Evolutionary conservation across 2,888 invertebrate species (phyloP).

Genomic region (Pheosia gnoma): DNA sequence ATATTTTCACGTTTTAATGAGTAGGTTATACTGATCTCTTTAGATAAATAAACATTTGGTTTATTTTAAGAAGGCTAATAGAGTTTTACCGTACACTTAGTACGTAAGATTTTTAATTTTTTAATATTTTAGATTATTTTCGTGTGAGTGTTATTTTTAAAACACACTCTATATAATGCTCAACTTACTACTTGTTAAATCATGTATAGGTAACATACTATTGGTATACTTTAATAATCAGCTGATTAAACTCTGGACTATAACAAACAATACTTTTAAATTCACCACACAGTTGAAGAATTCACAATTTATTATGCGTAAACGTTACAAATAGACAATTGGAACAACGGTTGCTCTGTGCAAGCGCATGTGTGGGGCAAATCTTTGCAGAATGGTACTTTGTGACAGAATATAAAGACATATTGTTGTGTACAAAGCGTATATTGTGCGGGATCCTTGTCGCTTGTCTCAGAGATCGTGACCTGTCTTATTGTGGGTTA

Average conservation of each 20-base stretch:
- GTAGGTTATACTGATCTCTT: no score
- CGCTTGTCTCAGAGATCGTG: constrained; percentile 64
- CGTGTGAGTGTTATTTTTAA: no score
- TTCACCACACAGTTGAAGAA: constrained; percentile 46
- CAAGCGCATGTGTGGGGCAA: constrained; percentile 60
- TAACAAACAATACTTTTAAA: constrained; percentile 14
- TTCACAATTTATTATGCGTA: constrained; percentile 49
- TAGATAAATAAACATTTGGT: no score
- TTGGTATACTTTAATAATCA: no score
- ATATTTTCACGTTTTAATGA: no score
- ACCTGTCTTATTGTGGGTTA: constrained; percentile 48
- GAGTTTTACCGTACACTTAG: no score
- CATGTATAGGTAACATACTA: constrained; percentile 17
- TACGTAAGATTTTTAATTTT: no score
- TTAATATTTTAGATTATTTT: no score
- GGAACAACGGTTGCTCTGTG: constrained; percentile 47
- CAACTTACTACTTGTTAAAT: not conserved
- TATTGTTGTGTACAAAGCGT: constrained; percentile 68
- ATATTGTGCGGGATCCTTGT: constrained; percentile 70
- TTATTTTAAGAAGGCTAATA: no score
- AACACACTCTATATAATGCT: no score
- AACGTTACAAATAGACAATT: constrained; percentile 61
- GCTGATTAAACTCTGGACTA: constrained; percentile 21
- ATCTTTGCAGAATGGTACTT: constrained; percentile 74
- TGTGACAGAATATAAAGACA: constrained; percentile 71